Evolutionary conservation across 2,113 vertebrate species (phyloP).

Genomic region (Microtus montanus): DNA sequence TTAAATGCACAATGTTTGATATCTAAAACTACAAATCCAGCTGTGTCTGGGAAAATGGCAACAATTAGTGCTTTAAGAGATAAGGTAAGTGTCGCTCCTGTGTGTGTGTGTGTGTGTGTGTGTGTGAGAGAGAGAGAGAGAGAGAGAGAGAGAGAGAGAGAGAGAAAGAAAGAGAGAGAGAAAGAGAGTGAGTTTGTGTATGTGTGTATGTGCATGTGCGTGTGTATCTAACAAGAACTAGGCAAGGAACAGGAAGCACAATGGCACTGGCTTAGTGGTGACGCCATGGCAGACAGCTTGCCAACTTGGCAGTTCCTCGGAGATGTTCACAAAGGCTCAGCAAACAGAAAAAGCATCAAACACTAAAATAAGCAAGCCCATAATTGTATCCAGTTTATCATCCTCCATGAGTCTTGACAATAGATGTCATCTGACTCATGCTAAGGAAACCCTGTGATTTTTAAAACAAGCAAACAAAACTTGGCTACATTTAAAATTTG

Average conservation of each 20-base stretch:
- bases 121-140: too few relatives aligned
- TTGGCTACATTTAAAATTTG: conserved; percentile 2
- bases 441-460: conserved; percentile 14
- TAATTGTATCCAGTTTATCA: not conserved
- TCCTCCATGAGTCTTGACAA: conserved; percentile 24
- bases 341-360: conserved; percentile 23
- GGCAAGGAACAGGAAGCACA: not conserved
- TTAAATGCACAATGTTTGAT: not conserved
- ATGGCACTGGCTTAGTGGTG: not conserved
- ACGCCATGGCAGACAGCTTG: not conserved
- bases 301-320: conserved; percentile 40
- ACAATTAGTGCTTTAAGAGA: not conserved
- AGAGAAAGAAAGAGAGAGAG: too few relatives aligned
- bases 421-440: conserved; percentile 58
- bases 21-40: not conserved
- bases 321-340: conserved; percentile 53
- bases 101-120: too few relatives aligned
- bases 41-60: conserved; percentile 30
- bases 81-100: conserved; percentile 4
- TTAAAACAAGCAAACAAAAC: conserved; percentile 47
- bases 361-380: conserved; percentile 56
- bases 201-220: not conserved
- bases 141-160: too few relatives aligned
- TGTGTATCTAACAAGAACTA: not conserved
- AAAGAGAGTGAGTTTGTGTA: too few relatives aligned